Evolutionary conservation across 2,113 vertebrate species (phyloP).

Genomic region (Microtus pennsylvanicus): DNA sequence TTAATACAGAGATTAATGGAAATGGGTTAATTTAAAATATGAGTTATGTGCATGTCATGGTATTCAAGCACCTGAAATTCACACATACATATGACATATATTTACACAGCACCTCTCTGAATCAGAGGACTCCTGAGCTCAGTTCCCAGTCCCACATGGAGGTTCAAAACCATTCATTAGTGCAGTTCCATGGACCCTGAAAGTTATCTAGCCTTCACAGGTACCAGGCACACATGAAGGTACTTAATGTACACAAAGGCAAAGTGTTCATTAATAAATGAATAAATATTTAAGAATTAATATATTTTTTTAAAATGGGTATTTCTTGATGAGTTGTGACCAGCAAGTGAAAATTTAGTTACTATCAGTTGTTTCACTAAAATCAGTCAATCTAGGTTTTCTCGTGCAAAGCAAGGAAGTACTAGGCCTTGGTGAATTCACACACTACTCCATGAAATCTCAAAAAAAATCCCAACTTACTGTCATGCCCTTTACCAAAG

Average conservation of each 20-base stretch:
- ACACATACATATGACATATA: background rate
- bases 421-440: background rate
- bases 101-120: background rate
- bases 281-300: background rate
- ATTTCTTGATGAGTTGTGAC: background rate
- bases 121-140: background rate
- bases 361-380: background rate
- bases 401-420: background rate
- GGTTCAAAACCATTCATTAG: background rate
- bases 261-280: background rate
- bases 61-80: background rate
- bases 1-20: too few relatives aligned
- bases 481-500: background rate
- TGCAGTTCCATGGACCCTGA: accelerated
- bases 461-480: background rate
- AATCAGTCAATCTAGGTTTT: background rate
- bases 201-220: background rate
- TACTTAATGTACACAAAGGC: background rate
- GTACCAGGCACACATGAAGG: background rate
- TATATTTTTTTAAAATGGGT: background rate
- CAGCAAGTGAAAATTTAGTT: background rate
- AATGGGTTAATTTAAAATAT: too few relatives aligned
- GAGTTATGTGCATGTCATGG: background rate
- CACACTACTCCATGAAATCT: background rate
- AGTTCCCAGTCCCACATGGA: background rate